These are phyloP conservation scores for Acestrorhynchus altus DNA, from an alignment of 2,797 vertebrate genomes.

Conservation along the genomic window DNA sequence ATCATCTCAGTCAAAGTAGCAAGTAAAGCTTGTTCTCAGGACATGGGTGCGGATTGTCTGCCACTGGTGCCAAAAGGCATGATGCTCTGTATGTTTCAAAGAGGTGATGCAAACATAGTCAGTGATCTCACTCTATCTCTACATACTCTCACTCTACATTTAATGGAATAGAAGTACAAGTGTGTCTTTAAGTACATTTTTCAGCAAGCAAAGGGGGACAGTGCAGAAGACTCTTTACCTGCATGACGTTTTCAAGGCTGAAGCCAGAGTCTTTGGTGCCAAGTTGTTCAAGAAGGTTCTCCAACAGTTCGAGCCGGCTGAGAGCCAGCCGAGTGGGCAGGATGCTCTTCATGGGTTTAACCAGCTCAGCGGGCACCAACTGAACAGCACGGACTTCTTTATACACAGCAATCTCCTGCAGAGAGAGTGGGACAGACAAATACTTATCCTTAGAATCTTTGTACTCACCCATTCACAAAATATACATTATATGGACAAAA, in stretches of 20 bases:
- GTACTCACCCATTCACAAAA: no score
- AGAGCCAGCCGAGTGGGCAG: conserved; percentile 80
- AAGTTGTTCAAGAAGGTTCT: conserved; percentile 82
- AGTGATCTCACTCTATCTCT: neutral
- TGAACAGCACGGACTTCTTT: conserved; percentile 87
- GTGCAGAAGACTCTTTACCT: conserved; percentile 76
- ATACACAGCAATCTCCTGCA: conserved; percentile 89
- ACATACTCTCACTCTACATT: neutral
- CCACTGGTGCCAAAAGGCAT: neutral
- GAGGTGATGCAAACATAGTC: neutral
- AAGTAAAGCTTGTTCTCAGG: conserved; percentile 8
- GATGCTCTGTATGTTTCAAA: neutral
- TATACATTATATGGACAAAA: no score
- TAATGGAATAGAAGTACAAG: neutral
- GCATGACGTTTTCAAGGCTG: conserved; percentile 85
- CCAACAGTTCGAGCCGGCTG: conserved; percentile 84
- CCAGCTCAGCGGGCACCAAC: conserved; percentile 83
- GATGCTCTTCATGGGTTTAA: conserved; percentile 85
- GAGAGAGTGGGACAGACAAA: conserved; percentile 25
- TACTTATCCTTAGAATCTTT: neutral
- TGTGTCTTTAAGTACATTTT: no score
- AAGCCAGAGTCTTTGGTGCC: conserved; percentile 85
- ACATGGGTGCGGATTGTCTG: conserved; percentile 20
- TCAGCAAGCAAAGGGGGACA: no score
- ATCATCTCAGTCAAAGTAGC: conserved; percentile 13